Evolutionary conservation across 37 sponge, comb jelly and placozoan species (phyloP), one percentile per base, ranked within the genome.

Genomic region (Halichondria panicea): DNA sequence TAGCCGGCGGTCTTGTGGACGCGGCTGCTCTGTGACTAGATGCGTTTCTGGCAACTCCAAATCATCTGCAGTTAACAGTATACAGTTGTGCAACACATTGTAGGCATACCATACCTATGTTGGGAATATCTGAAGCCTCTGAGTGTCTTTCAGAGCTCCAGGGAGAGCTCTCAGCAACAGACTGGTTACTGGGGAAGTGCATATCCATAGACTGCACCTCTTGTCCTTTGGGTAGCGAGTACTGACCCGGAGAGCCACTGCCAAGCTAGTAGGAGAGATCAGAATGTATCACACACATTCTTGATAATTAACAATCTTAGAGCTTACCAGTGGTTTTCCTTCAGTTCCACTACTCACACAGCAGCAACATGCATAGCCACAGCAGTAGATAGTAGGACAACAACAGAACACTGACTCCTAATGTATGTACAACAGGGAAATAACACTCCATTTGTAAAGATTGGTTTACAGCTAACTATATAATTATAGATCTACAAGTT

Each of bases 61-160:
- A 58, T 58, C 60, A 58, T n/a, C 60, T 58, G 60, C 7, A 11
- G 60, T 58, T 12, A 24, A 7, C 25, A 58, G 12, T 58, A 27
- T 58, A 25, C 13, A 18, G 50, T 18, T 48, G 13, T 48, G 50
- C 13, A 18, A 48, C 13, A 13, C 9, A 18, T 11, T 48, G 11
- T 48, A 48, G 15, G 15, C 52, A 48, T 11, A 21, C 38, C 44
- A n/a, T 27, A 66, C 68, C 43, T 21, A 27, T 22, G 21, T 40
- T n/a, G 2, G 68, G 68, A 18, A 3, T 2, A n/a, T 66, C 68
- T 28, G 68, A 66, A 1, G 44, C 44, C 68, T 66, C 68, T 2
- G 68, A 66, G 27, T 27, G 41, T 38, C 5, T 3, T 27, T 66
- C 68, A 12, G 68, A 66, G 4, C 42, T 43, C 68, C 68, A 66